Percentiles rank a stretch among this genome's conserved stretches.
Evolutionary conservation across 2,113 vertebrate species (phyloP).

Genomic region (Pipa parva): DNA sequence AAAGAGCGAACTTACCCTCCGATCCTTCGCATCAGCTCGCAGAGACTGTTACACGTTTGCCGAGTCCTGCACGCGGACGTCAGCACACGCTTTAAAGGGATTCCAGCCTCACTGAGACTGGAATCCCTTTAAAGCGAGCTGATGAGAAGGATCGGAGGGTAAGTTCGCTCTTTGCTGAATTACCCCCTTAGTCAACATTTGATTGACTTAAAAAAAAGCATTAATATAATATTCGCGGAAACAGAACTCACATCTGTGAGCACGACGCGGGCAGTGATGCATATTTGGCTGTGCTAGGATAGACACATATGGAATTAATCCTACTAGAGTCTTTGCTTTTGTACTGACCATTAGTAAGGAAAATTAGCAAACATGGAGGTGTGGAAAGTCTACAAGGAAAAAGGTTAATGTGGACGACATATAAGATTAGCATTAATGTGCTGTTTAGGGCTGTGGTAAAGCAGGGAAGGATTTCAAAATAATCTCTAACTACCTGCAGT

Average conservation of each 20-base stretch:
- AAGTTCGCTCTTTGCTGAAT: too few relatives aligned
- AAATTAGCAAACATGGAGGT: background rate
- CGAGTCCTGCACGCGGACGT: too few relatives aligned
- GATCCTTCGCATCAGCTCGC: too few relatives aligned
- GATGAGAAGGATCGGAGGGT: too few relatives aligned
- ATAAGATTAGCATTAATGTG: background rate
- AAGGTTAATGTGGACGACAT: too few relatives aligned
- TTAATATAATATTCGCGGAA: constrained; percentile 7
- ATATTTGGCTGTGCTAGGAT: constrained; percentile 17
- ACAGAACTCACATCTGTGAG: constrained; percentile 23
- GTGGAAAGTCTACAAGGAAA: too few relatives aligned
- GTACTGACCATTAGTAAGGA: background rate
- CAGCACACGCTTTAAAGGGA: too few relatives aligned
- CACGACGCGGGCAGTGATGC: constrained; percentile 13
- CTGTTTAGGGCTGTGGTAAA: constrained; percentile 1
- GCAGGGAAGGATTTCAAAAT: background rate
- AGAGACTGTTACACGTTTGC: too few relatives aligned
- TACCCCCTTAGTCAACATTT: constrained; percentile 8
- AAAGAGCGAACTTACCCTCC: too few relatives aligned
- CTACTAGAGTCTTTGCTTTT: background rate
- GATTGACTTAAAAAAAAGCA: constrained; percentile 10
- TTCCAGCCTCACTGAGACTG: too few relatives aligned
- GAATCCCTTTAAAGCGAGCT: too few relatives aligned
- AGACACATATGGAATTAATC: constrained; percentile 20
- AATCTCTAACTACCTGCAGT: background rate